Conservation (phyloP, 1,140 invertebrate species). For the Temnothorax nylanderi region DNA sequence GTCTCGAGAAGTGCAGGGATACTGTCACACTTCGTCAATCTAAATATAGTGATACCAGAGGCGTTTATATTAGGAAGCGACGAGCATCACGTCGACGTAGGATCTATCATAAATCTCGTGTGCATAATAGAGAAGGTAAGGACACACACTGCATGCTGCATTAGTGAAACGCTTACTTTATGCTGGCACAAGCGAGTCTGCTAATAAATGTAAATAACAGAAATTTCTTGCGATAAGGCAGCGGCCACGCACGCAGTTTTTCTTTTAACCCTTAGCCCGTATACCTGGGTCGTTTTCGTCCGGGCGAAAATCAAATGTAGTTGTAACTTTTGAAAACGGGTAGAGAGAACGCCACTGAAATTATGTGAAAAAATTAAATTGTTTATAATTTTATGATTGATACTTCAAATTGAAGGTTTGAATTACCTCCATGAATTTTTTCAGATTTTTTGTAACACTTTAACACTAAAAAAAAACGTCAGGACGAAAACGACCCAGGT, state of each 20-base stretch:
- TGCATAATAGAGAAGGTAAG: constrained; percentile 97
- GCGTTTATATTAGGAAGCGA: constrained; percentile 95
- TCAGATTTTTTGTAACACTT: too few relatives aligned
- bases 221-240: constrained; percentile 36
- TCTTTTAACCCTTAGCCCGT: too few relatives aligned
- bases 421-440: too few relatives aligned
- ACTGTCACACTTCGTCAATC: constrained; percentile 94
- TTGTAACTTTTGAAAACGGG: too few relatives aligned
- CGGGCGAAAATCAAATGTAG: too few relatives aligned
- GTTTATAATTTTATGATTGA: too few relatives aligned
- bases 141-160: not conserved
- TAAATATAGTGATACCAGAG: constrained; percentile 95
- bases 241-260: not conserved
- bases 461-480: too few relatives aligned
- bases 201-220: constrained; percentile 52
- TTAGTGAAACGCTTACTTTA: constrained; percentile 5
- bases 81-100: constrained; percentile 95
- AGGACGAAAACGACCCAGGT: too few relatives aligned
- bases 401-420: too few relatives aligned
- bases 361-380: too few relatives aligned
- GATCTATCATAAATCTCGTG: constrained; percentile 95
- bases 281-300: too few relatives aligned
- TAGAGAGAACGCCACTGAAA: too few relatives aligned
- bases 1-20: constrained; percentile 94
- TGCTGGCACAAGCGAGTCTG: not conserved